Evolutionary conservation across 2,888 invertebrate genomes (phyloP), one percentile per base, ranked within the genome.

Genomic region (Patella depressa): DNA sequence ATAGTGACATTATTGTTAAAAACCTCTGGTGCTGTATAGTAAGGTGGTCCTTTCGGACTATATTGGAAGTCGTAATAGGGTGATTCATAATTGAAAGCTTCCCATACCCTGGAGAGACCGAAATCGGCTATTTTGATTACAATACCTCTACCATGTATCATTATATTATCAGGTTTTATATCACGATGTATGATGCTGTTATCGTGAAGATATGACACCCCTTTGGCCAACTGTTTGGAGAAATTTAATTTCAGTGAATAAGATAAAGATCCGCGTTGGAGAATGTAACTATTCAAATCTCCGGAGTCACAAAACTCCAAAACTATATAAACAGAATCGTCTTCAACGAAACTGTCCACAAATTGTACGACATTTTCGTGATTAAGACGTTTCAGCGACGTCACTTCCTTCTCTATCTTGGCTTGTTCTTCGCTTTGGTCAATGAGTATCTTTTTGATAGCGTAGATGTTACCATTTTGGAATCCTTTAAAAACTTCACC

Each of bases 211-310:
- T 65, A 65, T 9, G 17, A 17, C 3, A 59, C 59, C 17, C 59
- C 59, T 19, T n/a, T 3, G 0, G 15, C 14, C n/a, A 57, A 14
- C n/a, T 57, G 57, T 57, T 57, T 57, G 15, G 57, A 19, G 19
- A 59, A 59, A 19, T 59, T 19, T 19, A 59, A 57, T 34, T 34
- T 34, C 0, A 65, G 24, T 24, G 3, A 11, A 4, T 7, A 0
- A 4, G 19, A 0, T 2, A 11, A 3, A 0, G 7, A 24, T 11
- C 0, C 9, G 2, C 1, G 0, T 9, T 3, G n/a, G 2, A 65
- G 24, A 2, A 65, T 19, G 1, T 3, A n/a, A 11, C 19, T 19
- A 65, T 65, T 65, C 24, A 19, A 65, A 65, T 65, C 65, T 4
- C 65, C 59, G 1, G 0, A 11, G 24, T 65, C 5, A 65, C 65